Conservation (phyloP, 2,797 vertebrate species). For the Leptodactylus fallax region DNA sequence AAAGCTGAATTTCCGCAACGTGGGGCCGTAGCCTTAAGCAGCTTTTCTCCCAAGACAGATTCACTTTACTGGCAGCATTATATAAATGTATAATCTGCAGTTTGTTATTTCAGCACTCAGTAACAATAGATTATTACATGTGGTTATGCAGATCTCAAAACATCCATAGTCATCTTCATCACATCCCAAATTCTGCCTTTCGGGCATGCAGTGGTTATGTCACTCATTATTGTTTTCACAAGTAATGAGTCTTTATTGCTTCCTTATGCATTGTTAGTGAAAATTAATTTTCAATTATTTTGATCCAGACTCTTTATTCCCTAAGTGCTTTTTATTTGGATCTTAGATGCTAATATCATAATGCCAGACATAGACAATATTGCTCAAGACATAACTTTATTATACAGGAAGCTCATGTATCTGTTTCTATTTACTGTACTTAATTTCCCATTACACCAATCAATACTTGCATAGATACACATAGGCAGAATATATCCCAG, state of each 20-base stretch:
- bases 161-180: not conserved
- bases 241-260: not conserved
- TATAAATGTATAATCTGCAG: too few relatives aligned
- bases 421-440: slow-evolving; percentile 23
- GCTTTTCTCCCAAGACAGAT: too few relatives aligned
- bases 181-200: not conserved
- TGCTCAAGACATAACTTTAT: slow-evolving; percentile 13
- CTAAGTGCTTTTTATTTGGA: slow-evolving; percentile 6
- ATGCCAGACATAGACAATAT: slow-evolving; percentile 15
- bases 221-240: not conserved
- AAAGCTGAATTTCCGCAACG: too few relatives aligned
- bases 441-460: slow-evolving; percentile 4
- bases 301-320: not conserved
- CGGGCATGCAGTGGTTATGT: not conserved
- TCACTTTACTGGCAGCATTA: too few relatives aligned
- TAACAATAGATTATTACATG: too few relatives aligned
- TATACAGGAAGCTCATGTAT: slow-evolving; percentile 22
- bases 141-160: not conserved
- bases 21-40: too few relatives aligned
- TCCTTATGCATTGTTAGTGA: not conserved
- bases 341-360: not conserved
- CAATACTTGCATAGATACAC: not conserved
- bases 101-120: too few relatives aligned
- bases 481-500: not conserved
- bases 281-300: slow-evolving; percentile 12